Evolutionary conservation across 2,113 vertebrate genomes (phyloP), one percentile per base, ranked within the genome.

Genomic region (Corythoichthys intestinalis): DNA sequence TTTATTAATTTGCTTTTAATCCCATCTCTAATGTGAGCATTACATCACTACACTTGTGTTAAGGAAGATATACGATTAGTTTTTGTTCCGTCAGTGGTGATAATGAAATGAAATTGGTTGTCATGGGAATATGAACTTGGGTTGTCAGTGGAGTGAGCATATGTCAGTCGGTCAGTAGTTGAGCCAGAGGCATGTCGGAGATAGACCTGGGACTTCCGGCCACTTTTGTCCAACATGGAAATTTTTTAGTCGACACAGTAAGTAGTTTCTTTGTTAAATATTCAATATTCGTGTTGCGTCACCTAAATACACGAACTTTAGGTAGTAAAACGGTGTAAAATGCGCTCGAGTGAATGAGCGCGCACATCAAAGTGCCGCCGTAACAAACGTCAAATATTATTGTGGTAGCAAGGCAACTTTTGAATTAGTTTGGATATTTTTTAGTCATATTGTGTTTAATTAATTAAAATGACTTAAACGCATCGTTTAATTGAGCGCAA

Each of bases 231-330:
- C 83, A 76, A 4, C 46, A 41, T 1, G 83, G 71, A 20, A 2
- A 78, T 0, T 0, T 37, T 3, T 79, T 68, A 64, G 57, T 50
- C 35, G 87, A 88, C 82, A 69, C 75, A 49, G 88, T 90, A 85
- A 69, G 85, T 47, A 79, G 74, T 71, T 74, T 38, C 52, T 57
- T 57, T 13, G 0, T 52, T 38, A n/a, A 52, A 66, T 13, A 3
- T 62, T 46, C 7, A 2, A 1, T 15, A 56, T 60, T 52, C n/a
- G 4, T 13, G 50, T 15, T 14, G 6, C 4, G 48, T 11, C 17
- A 13, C 54, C 28, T 12, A 35, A 57, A 57, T 35, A 11, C 4
- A 35, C 28, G 34, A 2, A 12, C 3, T 57, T 54, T 5, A 57
- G 6, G 1, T 57, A 28, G 28, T 37, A 14, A 37, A 58, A 58